Evolutionary conservation across 2,797 vertebrate species (phyloP).

Genomic region (Eulemur mongoz): DNA sequence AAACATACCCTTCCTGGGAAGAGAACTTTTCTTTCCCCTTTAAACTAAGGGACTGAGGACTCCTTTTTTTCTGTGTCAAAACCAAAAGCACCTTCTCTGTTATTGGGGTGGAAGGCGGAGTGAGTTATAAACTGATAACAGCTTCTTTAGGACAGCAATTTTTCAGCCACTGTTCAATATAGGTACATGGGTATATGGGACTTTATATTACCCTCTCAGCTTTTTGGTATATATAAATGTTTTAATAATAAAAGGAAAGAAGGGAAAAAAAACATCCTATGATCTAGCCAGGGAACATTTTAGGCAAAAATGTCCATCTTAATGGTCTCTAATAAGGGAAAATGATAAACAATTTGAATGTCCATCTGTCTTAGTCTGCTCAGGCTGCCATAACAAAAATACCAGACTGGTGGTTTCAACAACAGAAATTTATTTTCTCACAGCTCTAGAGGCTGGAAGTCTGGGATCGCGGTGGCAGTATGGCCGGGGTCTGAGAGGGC

Average conservation of each 20-base stretch:
- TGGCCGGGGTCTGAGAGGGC: not conserved
- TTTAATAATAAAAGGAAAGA: slow-evolving; percentile 20
- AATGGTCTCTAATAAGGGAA: not conserved
- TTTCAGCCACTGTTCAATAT: not conserved
- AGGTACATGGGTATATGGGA: not conserved
- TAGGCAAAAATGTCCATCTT: not conserved
- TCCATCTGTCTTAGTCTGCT: not conserved
- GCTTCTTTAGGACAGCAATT: not conserved
- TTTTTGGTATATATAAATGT: not conserved
- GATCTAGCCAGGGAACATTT: not conserved
- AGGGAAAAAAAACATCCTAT: not conserved
- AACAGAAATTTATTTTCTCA: not conserved
- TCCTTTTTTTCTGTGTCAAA: not conserved
- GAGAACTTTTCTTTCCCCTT: not conserved
- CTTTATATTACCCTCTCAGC: not conserved
- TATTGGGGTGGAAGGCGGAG: not conserved
- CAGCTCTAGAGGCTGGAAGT: not conserved
- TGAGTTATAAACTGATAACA: not conserved
- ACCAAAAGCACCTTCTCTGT: not conserved
- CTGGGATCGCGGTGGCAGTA: not conserved
- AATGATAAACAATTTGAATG: not conserved
- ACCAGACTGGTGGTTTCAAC: not conserved
- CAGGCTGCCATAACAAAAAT: not conserved
- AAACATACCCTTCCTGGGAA: not conserved
- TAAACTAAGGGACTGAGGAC: not conserved